Evolutionary conservation across 2,888 invertebrate genomes (phyloP), one percentile per base, ranked within the genome.

Genomic region (Gari tellinella): DNA sequence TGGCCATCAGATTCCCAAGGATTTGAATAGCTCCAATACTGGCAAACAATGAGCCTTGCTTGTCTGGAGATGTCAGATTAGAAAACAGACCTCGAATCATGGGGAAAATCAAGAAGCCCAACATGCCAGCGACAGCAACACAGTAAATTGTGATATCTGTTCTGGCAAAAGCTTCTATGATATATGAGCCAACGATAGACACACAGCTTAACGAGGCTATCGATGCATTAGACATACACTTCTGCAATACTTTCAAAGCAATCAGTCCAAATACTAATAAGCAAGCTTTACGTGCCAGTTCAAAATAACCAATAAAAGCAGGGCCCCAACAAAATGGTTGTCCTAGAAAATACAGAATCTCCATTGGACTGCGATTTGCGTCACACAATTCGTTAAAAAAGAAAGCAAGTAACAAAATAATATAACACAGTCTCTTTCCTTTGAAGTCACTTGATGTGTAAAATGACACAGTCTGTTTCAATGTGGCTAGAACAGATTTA

Each of bases 21-120:
- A 62, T 64, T 49, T 77, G 49, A 14, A 77, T 56, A 2, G 48
- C 56, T 10, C 72, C 64, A 10, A 77, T 23, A 21, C 76, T 68
- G 7, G 76, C 72, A 49, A 77, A 77, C 67, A 77, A 46, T 8
- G 76, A 61, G 0, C 76, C 77, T 45, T 77, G 77, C 49, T 58
- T 72, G 23, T 72, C 65, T 19, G 68, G 21, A 0, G 64, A 25
- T 0, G 77, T 72, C 26, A 72, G 57, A 12, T 19, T 58, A 4
- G 77, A 77, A 72, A 77, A 69, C 21, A 77, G 55, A n/a, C 65
- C 72, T 23, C 77, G 68, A 38, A 77, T 62, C 68, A 77, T 68
- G 14, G 77, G 77, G 23, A 58, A 19, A 26, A 53, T 52, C 2
- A 77, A 61, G 40, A 77, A 65, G 8, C 61, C 48, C n/a, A 77